phyloP scores from a whole-genome alignment of 64 coral and sea anemone genomes.

The Stichodactyla helianthus region DNA sequence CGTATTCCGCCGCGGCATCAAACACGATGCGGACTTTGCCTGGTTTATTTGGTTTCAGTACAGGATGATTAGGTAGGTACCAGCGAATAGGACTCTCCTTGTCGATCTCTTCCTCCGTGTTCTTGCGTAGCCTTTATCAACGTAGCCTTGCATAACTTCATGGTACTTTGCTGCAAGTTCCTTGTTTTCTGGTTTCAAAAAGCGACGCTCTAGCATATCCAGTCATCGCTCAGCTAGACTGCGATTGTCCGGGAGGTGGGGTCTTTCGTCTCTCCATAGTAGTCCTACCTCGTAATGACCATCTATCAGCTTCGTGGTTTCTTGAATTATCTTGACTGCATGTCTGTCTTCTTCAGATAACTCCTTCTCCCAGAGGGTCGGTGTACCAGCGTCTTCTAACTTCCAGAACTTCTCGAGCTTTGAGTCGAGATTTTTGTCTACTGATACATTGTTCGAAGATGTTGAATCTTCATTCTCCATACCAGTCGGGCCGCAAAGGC shows the following conservation, averaged over 20 bases:
- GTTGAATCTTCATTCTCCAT: not conserved
- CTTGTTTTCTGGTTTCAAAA: constrained; percentile 19
- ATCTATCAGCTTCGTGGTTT: constrained; percentile 28
- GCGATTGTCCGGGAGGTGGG: constrained; percentile 33
- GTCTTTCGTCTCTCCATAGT: constrained; percentile 27
- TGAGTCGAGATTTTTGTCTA: constrained; percentile 10
- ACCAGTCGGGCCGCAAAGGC: constrained; percentile 1
- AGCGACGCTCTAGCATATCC: constrained; percentile 17
- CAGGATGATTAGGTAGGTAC: not conserved
- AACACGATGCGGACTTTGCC: constrained; percentile 4
- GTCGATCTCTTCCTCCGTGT: not conserved
- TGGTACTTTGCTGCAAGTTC: constrained; percentile 36
- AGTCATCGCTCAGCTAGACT: constrained; percentile 6
- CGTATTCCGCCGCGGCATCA: not conserved
- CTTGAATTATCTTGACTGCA: constrained; percentile 39
- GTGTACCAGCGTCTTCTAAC: constrained; percentile 18
- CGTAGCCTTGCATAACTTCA: constrained; percentile 47
- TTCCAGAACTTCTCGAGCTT: constrained; percentile 29
- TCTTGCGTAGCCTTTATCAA: constrained; percentile 25
- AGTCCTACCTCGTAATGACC: constrained; percentile 54
- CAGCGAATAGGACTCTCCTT: not conserved
- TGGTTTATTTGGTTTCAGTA: not conserved
- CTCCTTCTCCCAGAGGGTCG: not conserved
- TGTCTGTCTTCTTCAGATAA: constrained; percentile 31
- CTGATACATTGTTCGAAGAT: constrained; percentile 37